Conservation (phyloP, 2,113 vertebrate species). For the Canis aureus region DNA sequence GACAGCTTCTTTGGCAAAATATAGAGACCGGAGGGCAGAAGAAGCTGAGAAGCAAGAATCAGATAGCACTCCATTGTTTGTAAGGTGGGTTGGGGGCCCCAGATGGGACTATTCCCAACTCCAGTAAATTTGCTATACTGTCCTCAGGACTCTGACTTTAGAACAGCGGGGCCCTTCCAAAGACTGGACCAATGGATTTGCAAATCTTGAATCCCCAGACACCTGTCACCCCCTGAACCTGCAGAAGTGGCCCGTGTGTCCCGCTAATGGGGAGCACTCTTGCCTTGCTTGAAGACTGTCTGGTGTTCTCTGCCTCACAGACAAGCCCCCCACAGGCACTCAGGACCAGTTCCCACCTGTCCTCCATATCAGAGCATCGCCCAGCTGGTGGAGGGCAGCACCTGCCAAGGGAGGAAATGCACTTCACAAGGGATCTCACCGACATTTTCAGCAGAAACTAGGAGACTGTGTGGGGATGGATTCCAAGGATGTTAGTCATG, state of each 20-base stretch:
- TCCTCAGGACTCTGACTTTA: neutral
- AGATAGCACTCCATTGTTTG: neutral
- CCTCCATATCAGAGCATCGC: neutral
- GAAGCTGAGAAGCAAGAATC: neutral
- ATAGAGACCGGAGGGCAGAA: neutral
- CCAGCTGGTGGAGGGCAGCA: accelerated
- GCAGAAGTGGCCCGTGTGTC: no score
- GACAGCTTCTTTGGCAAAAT: neutral
- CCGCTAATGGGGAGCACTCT: neutral
- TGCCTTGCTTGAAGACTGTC: neutral
- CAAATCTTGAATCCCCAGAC: neutral
- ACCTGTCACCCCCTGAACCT: neutral
- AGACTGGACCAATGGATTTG: neutral
- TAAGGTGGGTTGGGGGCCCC: neutral
- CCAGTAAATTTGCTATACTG: neutral
- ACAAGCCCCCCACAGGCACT: accelerated
- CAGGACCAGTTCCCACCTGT: neutral
- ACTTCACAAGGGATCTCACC: no score
- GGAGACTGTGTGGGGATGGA: neutral
- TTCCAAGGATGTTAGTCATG: accelerated
- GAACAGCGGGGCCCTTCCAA: no score
- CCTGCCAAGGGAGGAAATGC: neutral
- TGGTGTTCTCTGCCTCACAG: neutral
- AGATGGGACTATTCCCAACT: neutral
- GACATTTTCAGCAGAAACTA: neutral